These are phyloP conservation scores for Xiphorhynchus erythropygius DNA, from an alignment of 2,797 vertebrate genomes.

Conservation along the genomic window DNA sequence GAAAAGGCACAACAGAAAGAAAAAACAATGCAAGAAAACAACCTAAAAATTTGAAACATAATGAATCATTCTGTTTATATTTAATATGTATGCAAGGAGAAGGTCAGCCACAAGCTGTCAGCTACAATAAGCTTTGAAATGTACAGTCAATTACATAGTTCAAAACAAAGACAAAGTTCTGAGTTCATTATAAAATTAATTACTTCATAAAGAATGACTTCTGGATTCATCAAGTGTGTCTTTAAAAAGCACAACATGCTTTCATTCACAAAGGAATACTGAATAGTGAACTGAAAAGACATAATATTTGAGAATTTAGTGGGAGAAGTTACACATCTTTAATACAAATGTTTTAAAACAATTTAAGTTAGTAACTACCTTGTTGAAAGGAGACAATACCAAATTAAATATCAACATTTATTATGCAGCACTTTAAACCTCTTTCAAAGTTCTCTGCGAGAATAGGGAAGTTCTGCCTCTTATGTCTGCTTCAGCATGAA, in stretches of 20 bases:
- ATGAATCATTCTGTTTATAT: not conserved
- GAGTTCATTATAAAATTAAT: constrained; percentile 58
- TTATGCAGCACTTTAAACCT: not conserved
- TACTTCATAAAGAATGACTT: constrained; percentile 53
- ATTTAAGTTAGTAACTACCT: not conserved
- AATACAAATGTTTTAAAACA: not conserved
- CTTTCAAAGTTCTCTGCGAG: not conserved
- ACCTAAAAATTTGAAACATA: not conserved
- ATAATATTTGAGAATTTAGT: not conserved
- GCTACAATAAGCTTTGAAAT: constrained; percentile 46
- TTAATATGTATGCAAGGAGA: not conserved
- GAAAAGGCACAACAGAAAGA: not conserved
- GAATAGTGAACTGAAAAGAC: not conserved
- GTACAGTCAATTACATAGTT: constrained; percentile 35
- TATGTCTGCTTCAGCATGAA: not conserved
- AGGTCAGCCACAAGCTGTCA: constrained; percentile 53
- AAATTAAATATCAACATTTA: not conserved
- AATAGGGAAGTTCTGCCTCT: not conserved
- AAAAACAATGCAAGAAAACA: not conserved
- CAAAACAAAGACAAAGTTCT: constrained; percentile 55
- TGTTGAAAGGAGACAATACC: not conserved
- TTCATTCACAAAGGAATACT: constrained; percentile 34
- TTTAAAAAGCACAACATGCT: constrained; percentile 38
- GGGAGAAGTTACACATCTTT: not conserved
- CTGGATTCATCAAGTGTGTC: constrained; percentile 32